These are phyloP conservation scores for Tricholaema leucomelas DNA, from an alignment of 2,113 vertebrate species.

Conservation along the genomic window DNA sequence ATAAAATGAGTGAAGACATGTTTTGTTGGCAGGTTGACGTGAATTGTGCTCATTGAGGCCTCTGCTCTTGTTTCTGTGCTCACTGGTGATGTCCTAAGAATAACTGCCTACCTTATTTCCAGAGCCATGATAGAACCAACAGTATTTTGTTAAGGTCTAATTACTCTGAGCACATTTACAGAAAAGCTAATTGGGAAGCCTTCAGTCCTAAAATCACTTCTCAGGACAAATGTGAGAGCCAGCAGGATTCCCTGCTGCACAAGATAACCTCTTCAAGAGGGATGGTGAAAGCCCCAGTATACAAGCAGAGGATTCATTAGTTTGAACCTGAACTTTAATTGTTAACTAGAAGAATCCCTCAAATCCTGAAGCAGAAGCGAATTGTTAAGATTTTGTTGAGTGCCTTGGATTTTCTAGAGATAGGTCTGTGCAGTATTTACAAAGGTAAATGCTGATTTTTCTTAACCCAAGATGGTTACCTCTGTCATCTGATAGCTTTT, in stretches of 20 bases:
- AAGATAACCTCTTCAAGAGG: background rate
- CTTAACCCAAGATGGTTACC: background rate
- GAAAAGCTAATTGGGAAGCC: background rate
- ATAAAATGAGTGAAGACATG: background rate
- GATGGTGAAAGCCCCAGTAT: background rate
- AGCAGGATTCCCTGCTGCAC: background rate
- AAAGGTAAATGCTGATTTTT: background rate
- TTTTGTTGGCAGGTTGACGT: background rate
- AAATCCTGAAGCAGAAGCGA: background rate
- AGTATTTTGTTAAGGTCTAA: background rate
- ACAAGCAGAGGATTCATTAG: background rate
- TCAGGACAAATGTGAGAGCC: background rate
- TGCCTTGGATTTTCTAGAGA: background rate
- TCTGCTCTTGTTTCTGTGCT: background rate
- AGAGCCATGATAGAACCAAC: background rate
- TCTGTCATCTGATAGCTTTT: background rate
- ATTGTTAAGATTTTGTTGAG: background rate
- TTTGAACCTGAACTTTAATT: background rate
- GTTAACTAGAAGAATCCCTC: background rate
- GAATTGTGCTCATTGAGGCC: background rate
- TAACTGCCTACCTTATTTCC: background rate
- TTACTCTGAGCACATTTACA: background rate
- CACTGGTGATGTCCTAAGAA: background rate
- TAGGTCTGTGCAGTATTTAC: background rate
- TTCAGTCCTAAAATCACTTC: background rate